Base-by-base conservation (phyloP, 2,113 vertebrate genomes). In the Ageneiosus marmoratus region DNA sequence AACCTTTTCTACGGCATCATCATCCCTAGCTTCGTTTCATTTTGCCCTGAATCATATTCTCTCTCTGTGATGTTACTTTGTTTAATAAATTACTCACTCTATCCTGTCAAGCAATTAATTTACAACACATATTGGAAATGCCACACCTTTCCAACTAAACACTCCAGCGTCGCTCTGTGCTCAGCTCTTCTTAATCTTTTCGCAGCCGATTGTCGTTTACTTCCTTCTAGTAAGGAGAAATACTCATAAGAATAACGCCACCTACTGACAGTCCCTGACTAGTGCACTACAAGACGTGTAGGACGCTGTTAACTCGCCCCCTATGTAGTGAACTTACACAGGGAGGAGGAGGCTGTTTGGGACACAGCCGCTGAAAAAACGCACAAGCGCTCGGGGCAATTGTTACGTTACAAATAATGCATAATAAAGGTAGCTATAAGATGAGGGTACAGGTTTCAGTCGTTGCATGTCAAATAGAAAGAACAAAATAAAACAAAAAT, bases 1-100 rank as follows among this genome's bases (percentile, higher is more conserved):
- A 56, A 81, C 15, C 77, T 86, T 50, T 87, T 85, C 91, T 88
- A 82, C 86, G 87, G 89, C 91, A 70, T 88, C 91, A 70, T 88
- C 67, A 51, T 73, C 32, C 80, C 15, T 1, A 63, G 1, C 12
- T 50, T 50, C 9, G 58, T 81, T 67, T 69, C 58, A 56, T 77
- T 56, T 67, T 60, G 34, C 67, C n/a, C 65, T 56, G 24, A 83
- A 81, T n/a, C 55, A 84, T 62, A 78, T 8, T 73, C 50, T 44
- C 50, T 78, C 5, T 41, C 37, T 41, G 37, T 46, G 22, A 16
- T 18, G 44, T 27, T 48, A n/a, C 24, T 18, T 7, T 24, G 32
- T n/a, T 11, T 32, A 20, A 46, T 16, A 84, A 56, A 20, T 24
- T 12, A 44, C 1, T 37, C 22, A 65, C 81, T 22, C 22, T 53